Conservation (phyloP, 2,113 vertebrate genomes). For the Labrus mixtus region DNA sequence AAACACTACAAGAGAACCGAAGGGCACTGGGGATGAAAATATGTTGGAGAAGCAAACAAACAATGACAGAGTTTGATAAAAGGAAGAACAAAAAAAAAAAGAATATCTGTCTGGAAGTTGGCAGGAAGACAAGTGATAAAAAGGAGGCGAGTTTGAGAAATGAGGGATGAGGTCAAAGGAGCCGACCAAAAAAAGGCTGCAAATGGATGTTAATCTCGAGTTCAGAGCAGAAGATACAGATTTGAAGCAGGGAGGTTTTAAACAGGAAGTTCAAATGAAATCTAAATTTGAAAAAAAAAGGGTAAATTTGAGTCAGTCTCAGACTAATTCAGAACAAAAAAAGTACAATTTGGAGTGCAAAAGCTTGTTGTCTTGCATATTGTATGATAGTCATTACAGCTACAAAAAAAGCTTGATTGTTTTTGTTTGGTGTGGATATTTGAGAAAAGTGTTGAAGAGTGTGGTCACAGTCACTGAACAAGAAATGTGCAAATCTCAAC, state of each 20-base stretch:
- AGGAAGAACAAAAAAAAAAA: constrained; percentile 11
- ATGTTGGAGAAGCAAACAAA: constrained; percentile 29
- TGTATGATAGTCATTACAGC: neutral
- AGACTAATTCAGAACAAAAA: neutral
- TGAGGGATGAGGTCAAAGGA: constrained; percentile 1
- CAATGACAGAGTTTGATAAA: constrained; percentile 43
- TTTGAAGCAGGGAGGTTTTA: neutral
- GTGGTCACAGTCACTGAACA: neutral
- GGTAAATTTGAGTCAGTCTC: neutral
- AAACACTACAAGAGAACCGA: constrained; percentile 36
- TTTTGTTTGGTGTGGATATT: neutral
- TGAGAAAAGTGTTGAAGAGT: neutral
- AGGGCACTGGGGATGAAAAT: constrained; percentile 21
- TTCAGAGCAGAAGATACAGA: constrained; percentile 1
- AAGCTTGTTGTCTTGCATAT: neutral
- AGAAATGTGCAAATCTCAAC: neutral
- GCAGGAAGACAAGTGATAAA: constrained; percentile 13
- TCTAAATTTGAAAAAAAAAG: neutral
- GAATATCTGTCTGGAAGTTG: constrained; percentile 26
- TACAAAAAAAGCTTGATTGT: neutral
- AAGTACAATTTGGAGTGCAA: neutral
- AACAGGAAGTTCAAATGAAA: neutral
- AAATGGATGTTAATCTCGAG: constrained; percentile 23
- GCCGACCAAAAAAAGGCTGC: neutral
- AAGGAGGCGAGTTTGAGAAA: constrained; percentile 1